Evolutionary conservation across 2,113 vertebrate species (phyloP), one percentile per base, ranked within the genome.

Genomic region (Suricata suricatta): DNA sequence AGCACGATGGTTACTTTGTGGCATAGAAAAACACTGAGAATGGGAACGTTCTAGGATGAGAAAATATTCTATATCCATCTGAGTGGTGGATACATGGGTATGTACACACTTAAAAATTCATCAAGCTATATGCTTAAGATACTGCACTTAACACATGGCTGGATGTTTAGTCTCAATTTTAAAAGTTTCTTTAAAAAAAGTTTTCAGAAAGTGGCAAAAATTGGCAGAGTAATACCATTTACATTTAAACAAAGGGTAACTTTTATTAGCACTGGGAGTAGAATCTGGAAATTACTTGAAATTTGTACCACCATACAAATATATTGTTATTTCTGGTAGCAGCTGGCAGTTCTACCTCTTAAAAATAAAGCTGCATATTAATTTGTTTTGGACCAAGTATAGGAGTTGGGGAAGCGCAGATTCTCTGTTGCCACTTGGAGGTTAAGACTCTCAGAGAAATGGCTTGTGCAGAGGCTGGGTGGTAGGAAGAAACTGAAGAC

Each of bases 281-380:
- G 74, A 96, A 93, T 44, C 68, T 93, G 81, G 57, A 97, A 96
- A 97, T 82, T 69, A 82, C 87, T 89, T 93, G 38, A 83, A 93
- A 95, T 96, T 29, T 90, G 74, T 93, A 87, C 44, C 6, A 66
- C 23, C 76, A 63, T n/a, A 31, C 44, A 95, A 96, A 92, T 63
- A 95, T 54, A 91, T 1, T 86, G 41, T 68, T 66, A 93, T 71
- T 94, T 85, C 47, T 80, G 47, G 63, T 79, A 94, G 41, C 83
- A 96, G 69, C 35, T 92, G 92, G 87, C 84, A 96, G 90, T 64
- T 79, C 57, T 64, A 35, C 41, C 60, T 88, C 57, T 77, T 93
- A 69, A 92, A 85, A 95, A 96, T n/a, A 14, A 95, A 88, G 57
- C 19, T 50, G 7, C 63, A 4, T 19, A 50, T 83, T 87, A 71